Percentiles rank a stretch among this genome's conserved stretches.
Conservation (phyloP, 37 sponge, comb jelly and placozoan species). For the Dysidea cf. avara region DNA sequence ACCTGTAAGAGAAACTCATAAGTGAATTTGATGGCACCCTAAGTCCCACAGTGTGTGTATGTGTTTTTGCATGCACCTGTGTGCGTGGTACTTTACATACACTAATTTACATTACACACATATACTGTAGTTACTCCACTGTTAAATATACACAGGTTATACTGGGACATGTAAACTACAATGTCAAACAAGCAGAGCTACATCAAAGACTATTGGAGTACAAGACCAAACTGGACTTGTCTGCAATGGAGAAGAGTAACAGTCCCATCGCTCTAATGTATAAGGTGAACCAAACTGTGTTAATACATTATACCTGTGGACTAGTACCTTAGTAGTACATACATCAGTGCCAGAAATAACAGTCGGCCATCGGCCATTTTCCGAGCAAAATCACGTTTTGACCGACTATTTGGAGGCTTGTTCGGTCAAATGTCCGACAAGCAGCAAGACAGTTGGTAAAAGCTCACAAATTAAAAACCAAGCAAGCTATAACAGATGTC, state of each 20-base stretch:
- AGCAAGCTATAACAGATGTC: too few species aligned
- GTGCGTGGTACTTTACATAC: neutral
- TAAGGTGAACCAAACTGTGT: slow-evolving; percentile 41
- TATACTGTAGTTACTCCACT: neutral
- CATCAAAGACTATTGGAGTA: slow-evolving; percentile 32
- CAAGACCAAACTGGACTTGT: slow-evolving; percentile 71
- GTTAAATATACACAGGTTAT: slow-evolving; percentile 33
- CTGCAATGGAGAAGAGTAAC: slow-evolving; percentile 54
- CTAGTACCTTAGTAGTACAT: too few species aligned
- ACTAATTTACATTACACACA: slow-evolving; percentile 27
- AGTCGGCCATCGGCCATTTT: too few species aligned
- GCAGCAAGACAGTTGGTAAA: too few species aligned
- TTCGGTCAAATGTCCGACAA: too few species aligned
- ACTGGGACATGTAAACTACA: slow-evolving; percentile 60
- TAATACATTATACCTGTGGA: too few species aligned
- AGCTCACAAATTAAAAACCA: too few species aligned
- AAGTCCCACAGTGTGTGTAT: neutral
- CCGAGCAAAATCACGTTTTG: too few species aligned
- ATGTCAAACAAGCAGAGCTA: slow-evolving; percentile 45
- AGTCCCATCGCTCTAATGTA: slow-evolving; percentile 57
- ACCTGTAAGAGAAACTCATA: too few species aligned
- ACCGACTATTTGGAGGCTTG: too few species aligned
- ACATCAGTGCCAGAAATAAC: too few species aligned
- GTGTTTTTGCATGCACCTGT: neutral
- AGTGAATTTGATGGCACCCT: too few species aligned